A percentile compares a stretch with the other conserved stretches of the same genome.
phyloP scores from a whole-genome alignment of 2,888 invertebrate species.

The Idaea dimidiata region DNA sequence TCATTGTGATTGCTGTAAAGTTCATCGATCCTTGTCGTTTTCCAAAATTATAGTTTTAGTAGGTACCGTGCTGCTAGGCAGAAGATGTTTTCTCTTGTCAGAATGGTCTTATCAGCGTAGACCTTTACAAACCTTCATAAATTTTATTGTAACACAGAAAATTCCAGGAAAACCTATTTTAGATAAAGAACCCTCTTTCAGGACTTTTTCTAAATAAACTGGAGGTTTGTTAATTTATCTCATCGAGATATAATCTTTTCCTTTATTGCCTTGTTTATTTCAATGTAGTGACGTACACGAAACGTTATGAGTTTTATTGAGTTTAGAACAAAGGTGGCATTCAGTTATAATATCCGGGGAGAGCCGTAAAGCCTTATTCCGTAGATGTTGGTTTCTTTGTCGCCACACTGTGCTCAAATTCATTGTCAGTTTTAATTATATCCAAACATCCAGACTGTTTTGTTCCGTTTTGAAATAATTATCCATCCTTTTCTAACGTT shows the following conservation, averaged over 20 bases:
- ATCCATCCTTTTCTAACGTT: neutral
- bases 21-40: too few relatives aligned
- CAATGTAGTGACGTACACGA: slow-evolving; percentile 16
- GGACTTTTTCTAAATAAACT: neutral
- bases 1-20: too few relatives aligned
- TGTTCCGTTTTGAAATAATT: neutral
- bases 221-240: slow-evolving; percentile 2
- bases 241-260: slow-evolving; percentile 18
- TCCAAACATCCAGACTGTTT: slow-evolving; percentile 1
- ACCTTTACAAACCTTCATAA: slow-evolving; percentile 1
- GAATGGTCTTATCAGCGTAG: neutral
- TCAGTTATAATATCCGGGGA: slow-evolving; percentile 26
- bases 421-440: slow-evolving; percentile 23
- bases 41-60: too few relatives aligned
- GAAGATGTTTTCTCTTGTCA: neutral
- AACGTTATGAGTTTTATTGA: slow-evolving; percentile 27
- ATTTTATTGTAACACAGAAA: neutral
- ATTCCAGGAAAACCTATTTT: neutral
- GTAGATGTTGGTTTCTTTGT: slow-evolving; percentile 21
- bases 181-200: neutral
- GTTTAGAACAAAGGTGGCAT: slow-evolving; percentile 29
- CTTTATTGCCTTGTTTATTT: slow-evolving; percentile 25
- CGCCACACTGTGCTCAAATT: slow-evolving; percentile 13
- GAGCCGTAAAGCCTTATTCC: slow-evolving; percentile 21
- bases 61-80: too few relatives aligned